phyloP scores from a whole-genome alignment of 2,797 vertebrate genomes.

The Podarcis siculus region DNA sequence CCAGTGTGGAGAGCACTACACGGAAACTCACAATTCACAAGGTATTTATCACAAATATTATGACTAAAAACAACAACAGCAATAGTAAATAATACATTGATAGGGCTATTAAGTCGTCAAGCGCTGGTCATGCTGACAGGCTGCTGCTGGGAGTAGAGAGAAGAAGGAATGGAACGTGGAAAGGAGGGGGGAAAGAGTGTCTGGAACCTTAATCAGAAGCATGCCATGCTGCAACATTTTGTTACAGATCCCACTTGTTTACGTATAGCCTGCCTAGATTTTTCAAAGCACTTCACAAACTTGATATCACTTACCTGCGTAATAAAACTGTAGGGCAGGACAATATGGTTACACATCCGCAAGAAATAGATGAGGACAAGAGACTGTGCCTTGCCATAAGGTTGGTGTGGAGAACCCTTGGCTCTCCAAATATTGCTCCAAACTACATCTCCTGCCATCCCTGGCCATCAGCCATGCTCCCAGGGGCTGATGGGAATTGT shows the following conservation, averaged over 20 bases:
- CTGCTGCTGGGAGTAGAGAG: too few relatives aligned
- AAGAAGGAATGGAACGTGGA: not conserved
- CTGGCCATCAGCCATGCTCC: too few relatives aligned
- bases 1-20: slow-evolving; percentile 91
- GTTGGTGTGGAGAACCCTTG: not conserved
- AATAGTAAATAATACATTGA: not conserved
- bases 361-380: not conserved
- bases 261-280: not conserved
- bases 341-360: not conserved
- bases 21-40: slow-evolving; percentile 96
- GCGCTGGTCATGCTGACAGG: not conserved
- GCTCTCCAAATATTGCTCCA: too few relatives aligned
- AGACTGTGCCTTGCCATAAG: not conserved
- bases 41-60: slow-evolving; percentile 76
- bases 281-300: not conserved
- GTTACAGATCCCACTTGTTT: not conserved
- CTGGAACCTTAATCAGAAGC: not conserved
- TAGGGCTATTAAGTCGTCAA: too few relatives aligned
- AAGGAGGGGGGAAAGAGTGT: not conserved
- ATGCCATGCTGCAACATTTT: not conserved
- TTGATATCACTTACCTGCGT: not conserved
- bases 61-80: not conserved
- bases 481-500: too few relatives aligned
- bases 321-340: not conserved
- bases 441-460: too few relatives aligned